Conservation (phyloP, 35 echinoderm and acorn worm genomes). For the Strongylocentrotus purpuratus region DNA sequence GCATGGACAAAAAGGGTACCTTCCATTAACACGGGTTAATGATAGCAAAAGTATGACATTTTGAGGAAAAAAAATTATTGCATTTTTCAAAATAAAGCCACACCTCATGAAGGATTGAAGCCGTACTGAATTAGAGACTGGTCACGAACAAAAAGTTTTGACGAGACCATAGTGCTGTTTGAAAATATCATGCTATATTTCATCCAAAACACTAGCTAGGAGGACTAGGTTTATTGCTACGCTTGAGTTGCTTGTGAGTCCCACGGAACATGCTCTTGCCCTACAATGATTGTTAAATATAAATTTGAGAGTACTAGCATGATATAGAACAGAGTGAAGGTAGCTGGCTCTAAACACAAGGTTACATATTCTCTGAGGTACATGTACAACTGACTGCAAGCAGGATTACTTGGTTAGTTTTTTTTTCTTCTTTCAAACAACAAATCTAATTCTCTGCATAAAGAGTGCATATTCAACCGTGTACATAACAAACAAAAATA, state of each 20-base stretch:
- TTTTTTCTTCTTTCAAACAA: slow-evolving; percentile 1
- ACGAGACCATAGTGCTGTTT: slow-evolving; percentile 16
- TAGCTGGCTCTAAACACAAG: neutral
- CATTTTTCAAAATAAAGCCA: neutral
- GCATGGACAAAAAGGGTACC: neutral
- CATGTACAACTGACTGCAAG: slow-evolving; percentile 17
- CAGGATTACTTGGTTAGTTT: neutral
- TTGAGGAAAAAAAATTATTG: neutral
- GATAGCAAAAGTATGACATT: neutral
- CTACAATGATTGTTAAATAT: slow-evolving; percentile 13
- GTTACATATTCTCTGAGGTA: neutral
- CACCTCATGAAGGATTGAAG: neutral
- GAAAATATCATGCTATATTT: slow-evolving; percentile 7
- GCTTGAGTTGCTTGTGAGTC: neutral
- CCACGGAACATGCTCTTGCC: neutral
- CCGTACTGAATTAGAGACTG: neutral
- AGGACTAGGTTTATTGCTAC: neutral
- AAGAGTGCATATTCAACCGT: slow-evolving; percentile 43
- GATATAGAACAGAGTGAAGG: slow-evolving; percentile 23
- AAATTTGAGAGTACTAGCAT: slow-evolving; percentile 21
- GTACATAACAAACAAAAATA: slow-evolving; percentile 47
- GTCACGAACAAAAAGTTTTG: neutral
- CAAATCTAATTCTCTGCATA: slow-evolving; percentile 43
- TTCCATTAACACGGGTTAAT: neutral
- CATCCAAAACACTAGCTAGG: neutral